These are phyloP conservation scores for Turritopsis dohrnii DNA, from an alignment of 30 jellyfish, hydroid and myxozoan genomes.

Conservation along the genomic window DNA sequence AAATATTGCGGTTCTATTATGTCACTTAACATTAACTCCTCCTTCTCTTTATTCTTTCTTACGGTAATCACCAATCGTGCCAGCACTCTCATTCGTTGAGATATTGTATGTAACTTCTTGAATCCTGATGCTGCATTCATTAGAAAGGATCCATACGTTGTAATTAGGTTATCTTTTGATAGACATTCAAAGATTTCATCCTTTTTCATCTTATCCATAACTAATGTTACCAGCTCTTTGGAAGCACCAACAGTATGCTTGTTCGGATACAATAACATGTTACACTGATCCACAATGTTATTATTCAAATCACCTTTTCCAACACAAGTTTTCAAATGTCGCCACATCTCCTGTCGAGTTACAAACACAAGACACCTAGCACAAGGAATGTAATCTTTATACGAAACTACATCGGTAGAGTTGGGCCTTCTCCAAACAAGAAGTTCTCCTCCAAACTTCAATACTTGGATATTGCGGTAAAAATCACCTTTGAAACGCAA, in stretches of 20 bases:
- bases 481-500: conserved; percentile 37
- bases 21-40: background rate
- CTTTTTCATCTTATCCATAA: conserved; percentile 30
- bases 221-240: conserved; percentile 8
- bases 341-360: conserved; percentile 51
- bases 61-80: conserved; percentile 32
- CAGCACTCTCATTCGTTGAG: conserved; percentile 30
- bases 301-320: conserved; percentile 10
- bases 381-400: conserved; percentile 39
- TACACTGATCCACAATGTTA: background rate
- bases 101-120: background rate
- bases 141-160: conserved; percentile 8
- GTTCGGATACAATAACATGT: background rate
- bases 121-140: background rate
- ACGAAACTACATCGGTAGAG: conserved; percentile 1
- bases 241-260: background rate
- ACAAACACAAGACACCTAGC: conserved; percentile 41
- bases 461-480: conserved; percentile 33
- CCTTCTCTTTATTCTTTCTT: conserved; percentile 10
- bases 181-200: conserved; percentile 27
- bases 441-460: conserved; percentile 42
- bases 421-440: conserved; percentile 32
- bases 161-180: conserved; percentile 28
- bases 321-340: conserved; percentile 36
- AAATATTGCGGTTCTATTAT: conserved; percentile 18